Conservation (phyloP, 2,888 invertebrate species). For the Diplolepis rosae region DNA sequence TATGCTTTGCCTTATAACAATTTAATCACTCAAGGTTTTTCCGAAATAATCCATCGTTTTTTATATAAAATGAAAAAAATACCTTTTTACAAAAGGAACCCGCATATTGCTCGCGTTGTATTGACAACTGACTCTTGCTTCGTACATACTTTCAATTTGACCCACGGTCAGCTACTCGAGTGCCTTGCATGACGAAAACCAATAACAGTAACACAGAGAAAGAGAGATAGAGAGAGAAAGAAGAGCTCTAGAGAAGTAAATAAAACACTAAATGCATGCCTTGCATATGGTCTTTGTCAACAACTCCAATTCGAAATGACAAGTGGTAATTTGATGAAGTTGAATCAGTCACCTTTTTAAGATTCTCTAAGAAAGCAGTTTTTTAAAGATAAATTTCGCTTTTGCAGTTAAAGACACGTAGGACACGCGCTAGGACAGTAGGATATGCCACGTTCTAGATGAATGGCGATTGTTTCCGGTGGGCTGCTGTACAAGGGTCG, state of each 20-base stretch:
- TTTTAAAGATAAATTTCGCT: background rate
- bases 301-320: background rate
- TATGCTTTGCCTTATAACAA: no score
- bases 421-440: conserved; percentile 42
- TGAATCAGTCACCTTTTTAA: background rate
- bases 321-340: background rate
- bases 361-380: background rate
- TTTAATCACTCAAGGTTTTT: no score
- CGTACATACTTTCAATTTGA: background rate
- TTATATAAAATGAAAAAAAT: background rate
- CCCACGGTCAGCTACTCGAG: conserved; percentile 6
- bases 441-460: conserved; percentile 47
- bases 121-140: background rate
- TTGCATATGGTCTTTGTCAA: background rate
- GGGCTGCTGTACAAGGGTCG: conserved; percentile 43
- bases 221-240: background rate
- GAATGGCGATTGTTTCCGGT: conserved; percentile 53
- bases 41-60: no score
- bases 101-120: background rate
- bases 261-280: conserved; percentile 1
- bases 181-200: conserved; percentile 12
- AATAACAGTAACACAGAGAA: conserved; percentile 9
- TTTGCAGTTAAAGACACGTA: background rate
- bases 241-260: conserved; percentile 1
- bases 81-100: background rate